Base-by-base conservation (phyloP, 2,797 vertebrate genomes). In the Novumbra hubbsi region DNA sequence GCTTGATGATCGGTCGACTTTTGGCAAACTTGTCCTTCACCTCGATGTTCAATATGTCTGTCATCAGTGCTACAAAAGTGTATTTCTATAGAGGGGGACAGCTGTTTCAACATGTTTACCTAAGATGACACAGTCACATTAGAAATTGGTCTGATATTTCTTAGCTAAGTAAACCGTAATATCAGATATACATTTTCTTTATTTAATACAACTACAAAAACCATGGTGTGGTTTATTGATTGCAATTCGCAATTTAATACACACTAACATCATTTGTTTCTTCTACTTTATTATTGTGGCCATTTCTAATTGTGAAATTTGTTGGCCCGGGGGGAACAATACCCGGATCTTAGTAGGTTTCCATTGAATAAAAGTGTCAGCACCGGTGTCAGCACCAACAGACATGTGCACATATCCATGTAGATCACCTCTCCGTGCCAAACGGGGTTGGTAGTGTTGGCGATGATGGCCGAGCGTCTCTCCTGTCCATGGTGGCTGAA, bases 11-110 rank as follows among this genome's bases (percentile, higher is more conserved):
- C 0, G 98, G 98, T 60, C 97, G 95, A 83, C 98, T 99, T 93
- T 99, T 99, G 69, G 97, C 97, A 92, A 99, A 99, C 92, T 99
- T 99, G 92, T 99, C 98, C 93, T 99, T 99, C 78, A 99, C 95
- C 85, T 99, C 98, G 77, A 99, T 96, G 89, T 98, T 97, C 88
- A 99, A 93, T 86, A 99, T 96, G 89, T 99, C 98, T n/a, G 97
- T 99, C 91, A 98, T 94, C 75, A 99, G 94, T 62, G 98, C 97
- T 87, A 99, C 96, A 84, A 99, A 99, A 52, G 96, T 96, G 81
- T 98, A 97, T 94, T 97, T 98, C 98, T 99, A 92, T 72, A 92
- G 89, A 88, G 48, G 62, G 6, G 73, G 16, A 72, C 17, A 71
- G 57, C 9, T 5, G 57, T 14, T 27, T 14, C 38, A 19, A 24